phyloP scores from a whole-genome alignment of 1,140 invertebrate species.

The Ceratina calcarata region DNA sequence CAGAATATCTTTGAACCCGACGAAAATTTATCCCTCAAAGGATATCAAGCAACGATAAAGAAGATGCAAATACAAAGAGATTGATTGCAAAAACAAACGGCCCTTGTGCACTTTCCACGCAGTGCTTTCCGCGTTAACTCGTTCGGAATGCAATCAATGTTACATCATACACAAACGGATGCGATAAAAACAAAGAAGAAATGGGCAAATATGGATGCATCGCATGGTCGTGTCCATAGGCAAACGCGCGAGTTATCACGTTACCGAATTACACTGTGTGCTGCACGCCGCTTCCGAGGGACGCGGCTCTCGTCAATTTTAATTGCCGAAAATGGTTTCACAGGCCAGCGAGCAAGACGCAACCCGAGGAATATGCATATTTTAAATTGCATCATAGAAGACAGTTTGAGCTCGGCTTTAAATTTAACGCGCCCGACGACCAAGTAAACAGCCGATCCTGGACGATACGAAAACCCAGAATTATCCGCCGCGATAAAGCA shows the following conservation, averaged over 20 bases:
- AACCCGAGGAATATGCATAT: neutral
- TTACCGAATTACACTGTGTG: neutral
- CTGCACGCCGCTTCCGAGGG: neutral
- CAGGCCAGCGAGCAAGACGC: neutral
- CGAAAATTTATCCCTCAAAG: too few species aligned
- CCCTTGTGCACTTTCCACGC: neutral
- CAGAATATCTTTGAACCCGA: too few species aligned
- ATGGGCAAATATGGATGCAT: neutral
- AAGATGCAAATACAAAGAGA: neutral
- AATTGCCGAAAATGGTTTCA: neutral
- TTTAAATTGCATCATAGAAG: neutral
- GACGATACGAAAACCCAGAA: too few species aligned
- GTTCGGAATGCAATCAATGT: slow-evolving; percentile 14
- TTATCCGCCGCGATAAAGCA: neutral
- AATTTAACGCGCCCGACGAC: neutral
- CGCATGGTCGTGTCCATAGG: neutral
- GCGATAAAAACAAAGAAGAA: neutral
- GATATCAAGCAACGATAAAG: neutral
- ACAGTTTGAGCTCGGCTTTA: neutral
- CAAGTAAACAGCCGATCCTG: neutral
- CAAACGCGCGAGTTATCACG: neutral
- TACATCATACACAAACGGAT: slow-evolving; percentile 3
- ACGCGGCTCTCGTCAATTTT: neutral
- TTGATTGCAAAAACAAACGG: neutral
- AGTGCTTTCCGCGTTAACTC: neutral